These are phyloP conservation scores for Mus spicilegus DNA, from an alignment of 2,113 vertebrate genomes.

Conservation along the genomic window DNA sequence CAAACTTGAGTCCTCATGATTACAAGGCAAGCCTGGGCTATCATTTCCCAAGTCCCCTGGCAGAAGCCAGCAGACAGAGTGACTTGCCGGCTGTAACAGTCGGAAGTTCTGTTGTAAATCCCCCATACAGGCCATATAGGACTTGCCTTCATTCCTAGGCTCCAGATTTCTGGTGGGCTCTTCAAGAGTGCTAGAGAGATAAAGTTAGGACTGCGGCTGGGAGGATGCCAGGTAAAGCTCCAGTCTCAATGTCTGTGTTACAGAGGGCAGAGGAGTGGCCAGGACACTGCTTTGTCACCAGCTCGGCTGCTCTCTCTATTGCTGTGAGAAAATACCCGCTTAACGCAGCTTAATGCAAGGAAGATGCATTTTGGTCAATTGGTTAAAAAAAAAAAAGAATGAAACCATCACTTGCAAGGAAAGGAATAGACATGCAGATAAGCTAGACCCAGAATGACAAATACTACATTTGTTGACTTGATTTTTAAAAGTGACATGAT, in stretches of 20 bases:
- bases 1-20: not conserved
- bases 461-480: not conserved
- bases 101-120: not conserved
- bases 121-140: not conserved
- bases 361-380: not conserved
- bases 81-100: not conserved
- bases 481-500: not conserved
- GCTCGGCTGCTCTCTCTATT: not conserved
- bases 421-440: not conserved
- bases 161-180: not conserved
- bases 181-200: not conserved
- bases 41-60: not conserved
- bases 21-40: not conserved
- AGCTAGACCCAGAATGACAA: not conserved
- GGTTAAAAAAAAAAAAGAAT: not conserved
- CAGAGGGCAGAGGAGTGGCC: not conserved
- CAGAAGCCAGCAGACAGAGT: not conserved
- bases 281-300: not conserved
- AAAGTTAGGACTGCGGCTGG: not conserved
- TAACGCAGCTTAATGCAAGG: not conserved
- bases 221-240: not conserved
- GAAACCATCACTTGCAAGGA: not conserved
- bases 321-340: not conserved
- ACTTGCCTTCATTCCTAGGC: not conserved
- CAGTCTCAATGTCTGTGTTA: not conserved